phyloP scores from a whole-genome alignment of 53 echinoderm and acorn worm genomes.

The Echinometra lucunter region DNA sequence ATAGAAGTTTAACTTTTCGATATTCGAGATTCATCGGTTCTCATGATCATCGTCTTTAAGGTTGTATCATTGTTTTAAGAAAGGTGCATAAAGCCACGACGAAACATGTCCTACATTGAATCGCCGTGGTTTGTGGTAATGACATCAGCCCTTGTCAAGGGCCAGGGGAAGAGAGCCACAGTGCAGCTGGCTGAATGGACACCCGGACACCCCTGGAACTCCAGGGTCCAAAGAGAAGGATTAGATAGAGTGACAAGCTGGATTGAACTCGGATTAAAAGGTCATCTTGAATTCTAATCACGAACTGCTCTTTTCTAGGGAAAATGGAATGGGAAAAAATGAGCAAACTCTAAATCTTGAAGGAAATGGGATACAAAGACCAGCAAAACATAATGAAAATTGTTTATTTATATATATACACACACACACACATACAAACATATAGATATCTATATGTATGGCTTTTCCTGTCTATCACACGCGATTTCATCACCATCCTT shows the following conservation, averaged over 20 bases:
- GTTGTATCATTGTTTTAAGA: too few relatives aligned
- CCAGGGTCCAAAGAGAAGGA: neutral
- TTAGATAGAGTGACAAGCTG: neutral
- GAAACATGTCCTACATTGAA: neutral
- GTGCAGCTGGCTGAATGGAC: conserved; percentile 31
- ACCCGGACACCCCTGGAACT: neutral
- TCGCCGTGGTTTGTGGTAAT: neutral
- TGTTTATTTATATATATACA: too few relatives aligned
- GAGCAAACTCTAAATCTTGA: too few relatives aligned
- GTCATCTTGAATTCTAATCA: neutral
- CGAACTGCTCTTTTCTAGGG: neutral
- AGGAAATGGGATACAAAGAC: too few relatives aligned
- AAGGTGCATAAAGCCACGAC: neutral
- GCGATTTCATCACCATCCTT: conserved; percentile 7
- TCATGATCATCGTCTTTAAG: too few relatives aligned
- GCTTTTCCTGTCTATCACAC: neutral
- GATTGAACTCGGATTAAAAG: neutral
- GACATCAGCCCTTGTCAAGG: conserved; percentile 18
- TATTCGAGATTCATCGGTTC: too few relatives aligned
- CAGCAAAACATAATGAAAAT: too few relatives aligned
- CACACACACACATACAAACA: too few relatives aligned
- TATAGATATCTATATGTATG: too few relatives aligned
- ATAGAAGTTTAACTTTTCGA: too few relatives aligned
- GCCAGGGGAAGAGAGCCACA: neutral
- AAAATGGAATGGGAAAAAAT: neutral